phyloP scores from a whole-genome alignment of 2,888 invertebrate genomes.

The Ditula angustiorana region DNA sequence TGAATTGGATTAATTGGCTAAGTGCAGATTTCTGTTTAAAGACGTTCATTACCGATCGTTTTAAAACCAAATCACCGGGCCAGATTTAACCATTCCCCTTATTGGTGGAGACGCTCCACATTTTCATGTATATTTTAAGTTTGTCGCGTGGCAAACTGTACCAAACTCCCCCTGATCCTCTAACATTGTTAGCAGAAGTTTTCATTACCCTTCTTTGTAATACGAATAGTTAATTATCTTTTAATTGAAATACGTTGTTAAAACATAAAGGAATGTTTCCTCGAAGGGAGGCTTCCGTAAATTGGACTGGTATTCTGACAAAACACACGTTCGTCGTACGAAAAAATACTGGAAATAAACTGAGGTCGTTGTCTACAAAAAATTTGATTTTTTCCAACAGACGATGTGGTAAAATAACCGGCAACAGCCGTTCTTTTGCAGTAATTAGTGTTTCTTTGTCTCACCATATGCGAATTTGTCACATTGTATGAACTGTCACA shows the following conservation, averaged over 20 bases:
- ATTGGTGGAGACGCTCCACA: conserved; percentile 65
- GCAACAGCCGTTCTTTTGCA: conserved; percentile 20
- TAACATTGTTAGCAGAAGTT: conserved; percentile 71
- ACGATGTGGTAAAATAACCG: background rate
- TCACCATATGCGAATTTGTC: conserved; percentile 43
- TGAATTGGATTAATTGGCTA: background rate
- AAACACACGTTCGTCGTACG: background rate
- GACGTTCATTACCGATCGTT: conserved; percentile 1
- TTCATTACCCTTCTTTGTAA: conserved; percentile 63
- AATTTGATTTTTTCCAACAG: conserved; percentile 3
- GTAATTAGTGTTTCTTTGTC: conserved; percentile 40
- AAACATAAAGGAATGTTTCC: conserved; percentile 21
- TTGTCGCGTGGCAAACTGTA: conserved; percentile 56
- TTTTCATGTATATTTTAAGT: conserved; percentile 73
- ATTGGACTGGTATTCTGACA: conserved; percentile 8
- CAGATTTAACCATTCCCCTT: conserved; percentile 57
- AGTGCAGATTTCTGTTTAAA: background rate
- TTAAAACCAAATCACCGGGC: conserved; percentile 7
- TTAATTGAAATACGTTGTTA: conserved; percentile 59
- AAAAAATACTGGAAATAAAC: background rate
- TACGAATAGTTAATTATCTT: conserved; percentile 71
- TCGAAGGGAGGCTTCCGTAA: conserved; percentile 2
- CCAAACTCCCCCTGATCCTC: conserved; percentile 65
- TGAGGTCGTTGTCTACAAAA: background rate
- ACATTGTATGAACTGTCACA: conserved; percentile 72